Base-by-base conservation (phyloP, 2,888 invertebrate species). In the Tromatobia lineatoria region DNA sequence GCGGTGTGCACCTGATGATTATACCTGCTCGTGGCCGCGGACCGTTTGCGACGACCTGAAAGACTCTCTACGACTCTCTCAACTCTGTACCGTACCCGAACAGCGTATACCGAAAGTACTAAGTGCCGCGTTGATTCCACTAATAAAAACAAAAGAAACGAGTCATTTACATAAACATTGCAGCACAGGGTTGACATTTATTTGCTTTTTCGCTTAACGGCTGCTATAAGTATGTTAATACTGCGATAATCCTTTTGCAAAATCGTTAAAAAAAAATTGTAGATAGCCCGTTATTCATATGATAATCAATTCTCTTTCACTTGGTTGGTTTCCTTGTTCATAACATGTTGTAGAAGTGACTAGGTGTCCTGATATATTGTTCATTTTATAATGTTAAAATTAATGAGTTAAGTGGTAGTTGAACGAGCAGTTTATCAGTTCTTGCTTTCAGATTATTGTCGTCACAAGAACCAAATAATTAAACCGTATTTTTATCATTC, bases 1-100 rank as follows among this genome's bases (percentile, higher is more conserved):
- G 83, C 83, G 75, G 57, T 52, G 70, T 75, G 75, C 80, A 80
- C 79, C 83, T 83, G 79, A 80, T 80, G 74, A 83, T 83, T 83
- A 83, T 47, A 38, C 64, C 34, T 50, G 50, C 25, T 61, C 38
- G 38, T 38, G 38, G 75, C 61, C 45, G 34, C 75, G 64, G 25
- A n/a, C 71, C 79, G 67, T 77, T 77, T 50, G n/a, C 64, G 64
- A 57, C 42, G 71, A 79, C 66, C 80, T 59, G 74, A 71, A 71
- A 47, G 71, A 82, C 76, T 83, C 75, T 79, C 38, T 54, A 57
- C 64, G 64, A 25, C 38, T 59, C 52, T 15, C 66, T 42, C 54
- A 42, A 83, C 64, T 18, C 47, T 71, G 34, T 47, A 59, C 61
- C 61, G 50, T 52, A 34, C 50, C 20, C 50, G 47, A 52, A 67